These are phyloP conservation scores for Spodoptera picta DNA, from an alignment of 2,888 invertebrate species.

Conservation along the genomic window DNA sequence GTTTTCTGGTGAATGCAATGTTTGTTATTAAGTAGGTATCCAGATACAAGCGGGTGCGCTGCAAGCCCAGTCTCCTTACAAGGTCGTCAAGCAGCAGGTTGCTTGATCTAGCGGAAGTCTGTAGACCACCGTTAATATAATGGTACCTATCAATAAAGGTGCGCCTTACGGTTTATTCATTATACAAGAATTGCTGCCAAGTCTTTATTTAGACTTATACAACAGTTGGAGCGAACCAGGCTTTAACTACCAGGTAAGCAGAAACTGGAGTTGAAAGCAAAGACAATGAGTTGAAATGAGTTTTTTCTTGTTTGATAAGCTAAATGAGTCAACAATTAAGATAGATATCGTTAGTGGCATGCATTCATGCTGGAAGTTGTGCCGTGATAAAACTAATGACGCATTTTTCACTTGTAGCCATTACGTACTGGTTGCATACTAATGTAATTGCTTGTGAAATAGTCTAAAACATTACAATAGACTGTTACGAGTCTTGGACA, in stretches of 20 bases:
- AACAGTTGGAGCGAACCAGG: conserved; percentile 30
- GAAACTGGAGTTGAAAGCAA: conserved; percentile 22
- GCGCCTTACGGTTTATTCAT: conserved; percentile 53
- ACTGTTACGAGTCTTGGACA: background rate
- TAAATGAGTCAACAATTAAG: conserved; percentile 57
- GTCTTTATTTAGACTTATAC: conserved; percentile 41
- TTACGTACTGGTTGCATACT: conserved; percentile 15
- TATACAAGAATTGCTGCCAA: conserved; percentile 38
- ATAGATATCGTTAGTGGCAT: conserved; percentile 41
- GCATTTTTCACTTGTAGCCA: conserved; percentile 37
- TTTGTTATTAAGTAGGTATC: conserved; percentile 22
- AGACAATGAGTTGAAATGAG: conserved; percentile 44
- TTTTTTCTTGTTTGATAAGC: conserved; percentile 51
- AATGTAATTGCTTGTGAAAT: conserved; percentile 20
- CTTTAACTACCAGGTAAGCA: conserved; percentile 18
- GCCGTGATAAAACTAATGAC: conserved; percentile 50
- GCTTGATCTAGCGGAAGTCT: conserved; percentile 53
- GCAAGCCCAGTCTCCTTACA: conserved; percentile 54
- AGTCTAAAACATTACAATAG: background rate
- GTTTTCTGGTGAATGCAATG: conserved; percentile 40
- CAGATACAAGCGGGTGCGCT: conserved; percentile 21
- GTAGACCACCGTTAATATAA: conserved; percentile 54
- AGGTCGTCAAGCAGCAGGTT: conserved; percentile 54
- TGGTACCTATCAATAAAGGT: conserved; percentile 53
- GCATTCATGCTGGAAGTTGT: conserved; percentile 38